Evolutionary conservation across 1,140 invertebrate genomes (phyloP), one percentile per base, ranked within the genome.

Genomic region (Brachionus asplanchnoidis): DNA sequence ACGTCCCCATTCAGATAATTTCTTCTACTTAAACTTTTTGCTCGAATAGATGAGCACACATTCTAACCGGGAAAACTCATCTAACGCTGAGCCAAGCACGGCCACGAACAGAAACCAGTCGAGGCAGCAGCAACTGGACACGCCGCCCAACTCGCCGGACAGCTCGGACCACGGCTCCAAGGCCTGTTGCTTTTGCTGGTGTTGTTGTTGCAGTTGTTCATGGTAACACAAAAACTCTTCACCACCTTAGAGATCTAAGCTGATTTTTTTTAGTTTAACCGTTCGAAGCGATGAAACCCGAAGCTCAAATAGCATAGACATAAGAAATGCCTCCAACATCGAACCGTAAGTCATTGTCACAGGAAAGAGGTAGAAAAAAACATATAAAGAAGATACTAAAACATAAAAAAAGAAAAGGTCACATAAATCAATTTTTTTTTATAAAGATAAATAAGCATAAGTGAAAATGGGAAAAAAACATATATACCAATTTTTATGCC

Each of bases 321-420:
- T 84, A 28, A 46, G 36, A 66, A 82, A 82, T 28, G n/a, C 36
- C 2, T 7, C 79, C 8, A 82, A 82, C 65, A 82, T 82, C 42
- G 82, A 84, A 46, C 82, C 82, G 82, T 84, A 70, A 84, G 23
- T 8, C 9, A 20, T 4, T 6, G 89, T 88, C 6, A 88, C 89
- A 26, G 89, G n/a, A n/a, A n/a, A n/a, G n/a, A n/a, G n/a, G n/a
- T n/a, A n/a, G n/a, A n/a, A n/a, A n/a, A n/a, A n/a, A n/a, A n/a
- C n/a, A n/a, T n/a, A n/a, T n/a, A n/a, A n/a, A n/a, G n/a, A n/a
- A n/a, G n/a, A n/a, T n/a, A n/a, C n/a, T n/a, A n/a, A n/a, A n/a
- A n/a, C n/a, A n/a, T n/a, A n/a, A n/a, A n/a, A n/a, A n/a, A n/a
- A n/a, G n/a, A n/a, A n/a, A n/a, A n/a, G n/a, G n/a, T n/a, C n/a